These are phyloP conservation scores for Alca torda DNA, from an alignment of 2,797 vertebrate species.

Conservation along the genomic window DNA sequence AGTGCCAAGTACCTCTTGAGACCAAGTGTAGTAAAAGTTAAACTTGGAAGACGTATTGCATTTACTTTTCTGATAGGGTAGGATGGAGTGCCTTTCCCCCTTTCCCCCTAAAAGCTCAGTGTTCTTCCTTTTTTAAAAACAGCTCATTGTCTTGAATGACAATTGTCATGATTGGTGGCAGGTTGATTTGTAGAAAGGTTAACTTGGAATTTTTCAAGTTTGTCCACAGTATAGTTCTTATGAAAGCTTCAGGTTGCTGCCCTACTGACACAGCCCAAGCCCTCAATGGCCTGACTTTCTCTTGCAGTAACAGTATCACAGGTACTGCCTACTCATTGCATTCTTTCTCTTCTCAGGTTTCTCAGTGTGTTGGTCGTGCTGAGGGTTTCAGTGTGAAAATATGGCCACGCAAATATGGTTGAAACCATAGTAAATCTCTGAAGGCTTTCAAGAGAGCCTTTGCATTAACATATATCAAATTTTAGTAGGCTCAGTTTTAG, in stretches of 20 bases:
- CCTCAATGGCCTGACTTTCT: background rate
- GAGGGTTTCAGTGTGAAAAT: background rate
- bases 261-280: background rate
- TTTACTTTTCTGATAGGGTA: background rate
- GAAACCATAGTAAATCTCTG: background rate
- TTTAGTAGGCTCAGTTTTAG: background rate
- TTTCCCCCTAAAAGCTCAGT: background rate
- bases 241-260: background rate
- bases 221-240: background rate
- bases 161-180: background rate
- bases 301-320: background rate
- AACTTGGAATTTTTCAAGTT: background rate
- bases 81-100: background rate
- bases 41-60: background rate
- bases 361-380: no score
- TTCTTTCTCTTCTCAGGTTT: background rate
- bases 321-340: background rate
- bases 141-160: background rate
- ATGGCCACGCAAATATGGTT: background rate
- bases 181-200: background rate
- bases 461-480: background rate
- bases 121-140: background rate
- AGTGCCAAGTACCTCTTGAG: background rate
- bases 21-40: background rate
- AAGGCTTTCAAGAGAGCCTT: background rate